Evolutionary conservation across 2,888 invertebrate species (phyloP), one percentile per base, ranked within the genome.

Genomic region (Trissonchulus latispiculum): DNA sequence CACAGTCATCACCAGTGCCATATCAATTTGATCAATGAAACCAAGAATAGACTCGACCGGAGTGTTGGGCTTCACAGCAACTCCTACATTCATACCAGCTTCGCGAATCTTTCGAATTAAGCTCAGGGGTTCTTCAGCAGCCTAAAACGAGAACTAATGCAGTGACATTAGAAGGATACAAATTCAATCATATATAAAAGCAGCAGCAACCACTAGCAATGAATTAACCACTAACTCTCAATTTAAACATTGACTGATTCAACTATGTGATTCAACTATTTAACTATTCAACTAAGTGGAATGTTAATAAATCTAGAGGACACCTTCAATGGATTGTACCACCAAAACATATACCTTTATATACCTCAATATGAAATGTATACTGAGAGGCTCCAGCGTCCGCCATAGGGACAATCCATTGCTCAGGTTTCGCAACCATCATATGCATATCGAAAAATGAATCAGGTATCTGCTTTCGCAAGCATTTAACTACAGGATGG

Each of bases 401-500:
- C n/a, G 92, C 90, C 95, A 97, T 97, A 0, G 91, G 90, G 78
- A 89, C 89, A 77, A 99, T 89, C 95, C 95, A 95, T 91, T 93
- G 89, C 81, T 90, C 89, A 1, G 99, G 99, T 61, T 91, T 89
- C 18, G 90, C 89, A 0, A 99, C 97, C 99, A 99, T 99, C 95
- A 99, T 95, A 83, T 99, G 99, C 70, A 96, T 93, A 85, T 99
- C 99, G 83, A 99, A 93, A 84, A 93, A 93, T 0, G 90, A 90
- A 1, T 81, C 78, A 80, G 77, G 70, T 8, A 96, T 88, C 86
- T 93, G 93, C 37, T 88, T 88, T 66, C 95, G 87, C 74, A 97
- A 87, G 82, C 95, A 95, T 84, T 94, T 93, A 0, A 97, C 95
- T 70, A 99, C 88, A 0, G 97, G 95, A 84, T 95, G 96, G 0